Base-by-base conservation (phyloP, 2,888 invertebrate species). In the Caenorhabditis sulstoni region DNA sequence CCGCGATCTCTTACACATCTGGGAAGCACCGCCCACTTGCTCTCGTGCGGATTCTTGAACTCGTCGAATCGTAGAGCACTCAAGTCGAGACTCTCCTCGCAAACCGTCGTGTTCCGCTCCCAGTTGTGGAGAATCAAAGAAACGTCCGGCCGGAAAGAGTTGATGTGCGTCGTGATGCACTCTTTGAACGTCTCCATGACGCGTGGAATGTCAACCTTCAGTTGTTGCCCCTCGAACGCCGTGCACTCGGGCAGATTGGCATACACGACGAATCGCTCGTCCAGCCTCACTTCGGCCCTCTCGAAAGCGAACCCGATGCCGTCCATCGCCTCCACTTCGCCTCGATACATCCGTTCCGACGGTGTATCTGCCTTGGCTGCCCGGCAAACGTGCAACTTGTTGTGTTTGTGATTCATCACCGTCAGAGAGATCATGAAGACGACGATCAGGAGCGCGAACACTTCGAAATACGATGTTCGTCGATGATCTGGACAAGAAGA, bases 11-110 rank as follows among this genome's bases (percentile, higher is more conserved):
- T 37, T 11, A 55, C 55, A 55, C 55, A 55, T 18, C 37, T 37
- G 5, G 55, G 55, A 37, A 55, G 37, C 18, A 55, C 37, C 20
- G 55, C 55, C 29, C 29, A 55, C 18, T 55, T 55, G 18, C 39
- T 55, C 55, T 55, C 55, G 16, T 55, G 55, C 39, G 37, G 55
- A 18, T 55, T 55, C 18, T 55, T 55, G 39, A 55, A 55, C 55
- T 39, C 55, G 14, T 37, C 39, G 29, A 55, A 37, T 18, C 16
- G 16, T 18, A 55, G n/a, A 16, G 16, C 1, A 2, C 39, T 16
- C 29, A 55, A n/a, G 1, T 55, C 20, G 18, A 55, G 20, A 12
- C 29, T 37, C 20, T 55, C 39, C 39, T 55, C 55, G 35, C 55
- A 55, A n/a, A 16, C 3, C 3, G 55, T 55, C 39, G 39, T 39